Conservation (phyloP, 2,797 vertebrate genomes). For the Phataginus tetradactyla region DNA sequence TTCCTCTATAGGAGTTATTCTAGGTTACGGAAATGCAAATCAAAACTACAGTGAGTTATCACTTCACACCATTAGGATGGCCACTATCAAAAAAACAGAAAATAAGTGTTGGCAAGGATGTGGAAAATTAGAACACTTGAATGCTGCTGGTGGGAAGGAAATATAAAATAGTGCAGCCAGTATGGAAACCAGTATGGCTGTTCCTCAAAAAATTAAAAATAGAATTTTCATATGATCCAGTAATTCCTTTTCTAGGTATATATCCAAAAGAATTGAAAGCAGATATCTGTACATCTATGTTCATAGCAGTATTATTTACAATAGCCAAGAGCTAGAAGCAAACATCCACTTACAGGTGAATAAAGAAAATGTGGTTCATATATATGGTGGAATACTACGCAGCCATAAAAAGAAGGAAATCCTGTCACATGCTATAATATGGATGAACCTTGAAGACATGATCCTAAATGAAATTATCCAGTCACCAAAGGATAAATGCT, state of each 20-base stretch:
- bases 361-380: neutral
- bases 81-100: neutral
- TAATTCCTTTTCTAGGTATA: neutral
- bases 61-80: neutral
- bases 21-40: constrained; percentile 5
- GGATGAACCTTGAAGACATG: neutral
- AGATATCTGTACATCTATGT: neutral
- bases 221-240: neutral
- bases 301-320: neutral
- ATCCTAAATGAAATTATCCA: neutral
- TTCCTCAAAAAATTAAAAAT: neutral
- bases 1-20: neutral
- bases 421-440: neutral
- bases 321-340: neutral
- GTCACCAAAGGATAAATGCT: neutral
- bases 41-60: neutral
- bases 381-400: neutral
- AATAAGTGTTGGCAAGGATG: neutral
- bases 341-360: neutral
- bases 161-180: neutral
- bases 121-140: neutral
- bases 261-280: neutral
- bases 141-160: neutral
- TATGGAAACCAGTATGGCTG: neutral
- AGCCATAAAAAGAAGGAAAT: neutral